phyloP scores from a whole-genome alignment of 1,140 invertebrate genomes.

The Drosophila nasuta region DNA sequence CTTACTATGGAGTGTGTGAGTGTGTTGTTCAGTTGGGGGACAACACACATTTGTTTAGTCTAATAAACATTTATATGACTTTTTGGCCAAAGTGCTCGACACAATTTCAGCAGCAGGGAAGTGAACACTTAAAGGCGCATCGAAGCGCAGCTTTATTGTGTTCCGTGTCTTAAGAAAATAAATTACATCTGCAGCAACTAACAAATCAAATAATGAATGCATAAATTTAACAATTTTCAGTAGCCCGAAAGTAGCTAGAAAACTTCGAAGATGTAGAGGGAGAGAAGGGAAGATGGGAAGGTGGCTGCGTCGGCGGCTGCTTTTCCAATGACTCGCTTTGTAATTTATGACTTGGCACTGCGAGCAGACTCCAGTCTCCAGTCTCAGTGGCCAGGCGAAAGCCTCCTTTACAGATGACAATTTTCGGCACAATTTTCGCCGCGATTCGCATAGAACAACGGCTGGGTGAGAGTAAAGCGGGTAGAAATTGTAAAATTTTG shows the following conservation, averaged over 20 bases:
- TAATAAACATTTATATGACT: slow-evolving; percentile 81
- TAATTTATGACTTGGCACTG: slow-evolving; percentile 78
- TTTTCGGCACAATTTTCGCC: slow-evolving; percentile 78
- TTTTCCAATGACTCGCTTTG: slow-evolving; percentile 79
- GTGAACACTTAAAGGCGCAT: background rate
- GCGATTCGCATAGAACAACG: slow-evolving; percentile 38
- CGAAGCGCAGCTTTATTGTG: slow-evolving; percentile 21
- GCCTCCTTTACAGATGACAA: slow-evolving; percentile 64
- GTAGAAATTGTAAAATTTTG: slow-evolving; percentile 70
- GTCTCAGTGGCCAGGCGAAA: slow-evolving; percentile 21
- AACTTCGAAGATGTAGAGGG: slow-evolving; percentile 9
- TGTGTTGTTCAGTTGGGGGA: slow-evolving; percentile 7
- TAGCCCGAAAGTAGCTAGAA: slow-evolving; percentile 72
- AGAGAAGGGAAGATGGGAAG: background rate
- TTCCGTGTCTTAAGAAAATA: slow-evolving; percentile 55
- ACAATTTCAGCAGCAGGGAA: slow-evolving; percentile 4
- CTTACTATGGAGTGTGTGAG: background rate
- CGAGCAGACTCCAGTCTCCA: slow-evolving; percentile 16
- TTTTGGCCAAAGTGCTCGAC: slow-evolving; percentile 64
- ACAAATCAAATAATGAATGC: slow-evolving; percentile 81
- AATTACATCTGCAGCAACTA: slow-evolving; percentile 72
- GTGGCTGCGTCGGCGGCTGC: slow-evolving; percentile 52
- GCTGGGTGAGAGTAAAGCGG: background rate
- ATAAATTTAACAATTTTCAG: slow-evolving; percentile 74
- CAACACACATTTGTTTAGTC: slow-evolving; percentile 69